These are phyloP conservation scores for Zaprionus lachaisei DNA, from an alignment of 1,140 invertebrate species.

Conservation along the genomic window DNA sequence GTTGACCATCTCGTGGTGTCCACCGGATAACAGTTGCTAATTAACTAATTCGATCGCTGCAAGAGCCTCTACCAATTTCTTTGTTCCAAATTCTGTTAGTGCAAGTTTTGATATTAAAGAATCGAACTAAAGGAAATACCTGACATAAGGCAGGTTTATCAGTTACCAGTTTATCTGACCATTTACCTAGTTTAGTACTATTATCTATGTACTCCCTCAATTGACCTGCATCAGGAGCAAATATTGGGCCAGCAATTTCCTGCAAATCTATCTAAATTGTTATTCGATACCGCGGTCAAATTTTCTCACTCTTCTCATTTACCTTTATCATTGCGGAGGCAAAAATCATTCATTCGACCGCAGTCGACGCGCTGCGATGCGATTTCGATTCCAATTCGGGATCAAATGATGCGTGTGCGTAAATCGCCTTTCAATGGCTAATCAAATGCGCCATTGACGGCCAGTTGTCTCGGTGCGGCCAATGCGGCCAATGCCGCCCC, in stretches of 20 bases:
- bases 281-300: not conserved
- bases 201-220: no score
- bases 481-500: conserved; percentile 21
- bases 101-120: no score
- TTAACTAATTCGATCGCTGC: no score
- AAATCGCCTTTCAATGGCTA: conserved; percentile 31
- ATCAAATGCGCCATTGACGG: conserved; percentile 41
- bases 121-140: no score
- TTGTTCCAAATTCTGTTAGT: no score
- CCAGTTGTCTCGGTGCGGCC: conserved; percentile 3
- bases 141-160: no score
- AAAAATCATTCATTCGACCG: conserved; percentile 17
- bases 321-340: not conserved
- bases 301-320: not conserved
- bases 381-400: conserved; percentile 13
- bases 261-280: not conserved
- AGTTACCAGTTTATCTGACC: no score
- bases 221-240: not conserved
- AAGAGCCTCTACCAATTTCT: no score
- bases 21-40: no score
- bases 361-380: not conserved
- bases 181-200: no score
- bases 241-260: not conserved
- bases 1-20: no score
- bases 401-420: conserved; percentile 34